phyloP scores from a whole-genome alignment of 2,797 vertebrate genomes.

The Cossypha heuglini region DNA sequence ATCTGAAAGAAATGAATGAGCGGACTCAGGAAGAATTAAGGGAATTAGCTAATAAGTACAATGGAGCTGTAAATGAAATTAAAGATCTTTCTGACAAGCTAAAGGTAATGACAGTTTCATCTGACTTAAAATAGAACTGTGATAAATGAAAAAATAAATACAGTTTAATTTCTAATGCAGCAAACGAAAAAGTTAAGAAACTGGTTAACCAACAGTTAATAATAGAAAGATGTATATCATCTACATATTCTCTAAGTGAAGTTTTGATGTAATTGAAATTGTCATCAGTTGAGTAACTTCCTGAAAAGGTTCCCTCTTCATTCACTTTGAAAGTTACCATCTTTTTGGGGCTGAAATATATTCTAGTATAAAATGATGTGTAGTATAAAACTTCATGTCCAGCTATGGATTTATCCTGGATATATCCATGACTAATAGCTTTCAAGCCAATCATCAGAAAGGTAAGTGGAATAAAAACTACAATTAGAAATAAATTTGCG shows the following conservation, averaged over 20 bases:
- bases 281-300: neutral
- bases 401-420: neutral
- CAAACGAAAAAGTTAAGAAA: neutral
- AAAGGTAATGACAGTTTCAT: slow-evolving; percentile 80
- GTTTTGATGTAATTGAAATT: neutral
- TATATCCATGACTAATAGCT: neutral
- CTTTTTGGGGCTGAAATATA: neutral
- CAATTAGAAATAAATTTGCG: neutral
- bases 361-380: neutral
- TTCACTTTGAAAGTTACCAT: neutral
- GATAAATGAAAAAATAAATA: neutral
- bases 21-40: slow-evolving; percentile 92
- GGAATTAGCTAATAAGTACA: slow-evolving; percentile 97
- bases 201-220: neutral
- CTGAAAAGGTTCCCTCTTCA: neutral
- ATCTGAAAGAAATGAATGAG: slow-evolving; percentile 98
- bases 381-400: neutral
- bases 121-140: neutral
- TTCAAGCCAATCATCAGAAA: neutral
- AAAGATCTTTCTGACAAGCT: slow-evolving; percentile 97
- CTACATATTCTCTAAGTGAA: neutral
- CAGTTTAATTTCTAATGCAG: neutral
- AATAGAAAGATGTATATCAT: neutral
- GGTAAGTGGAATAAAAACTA: neutral
- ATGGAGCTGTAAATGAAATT: slow-evolving; percentile 95